A percentile compares a stretch with the other conserved stretches of the same genome.
Evolutionary conservation across 64 coral and sea anemone species (phyloP).

Genomic region (Anthopleura sola): DNA sequence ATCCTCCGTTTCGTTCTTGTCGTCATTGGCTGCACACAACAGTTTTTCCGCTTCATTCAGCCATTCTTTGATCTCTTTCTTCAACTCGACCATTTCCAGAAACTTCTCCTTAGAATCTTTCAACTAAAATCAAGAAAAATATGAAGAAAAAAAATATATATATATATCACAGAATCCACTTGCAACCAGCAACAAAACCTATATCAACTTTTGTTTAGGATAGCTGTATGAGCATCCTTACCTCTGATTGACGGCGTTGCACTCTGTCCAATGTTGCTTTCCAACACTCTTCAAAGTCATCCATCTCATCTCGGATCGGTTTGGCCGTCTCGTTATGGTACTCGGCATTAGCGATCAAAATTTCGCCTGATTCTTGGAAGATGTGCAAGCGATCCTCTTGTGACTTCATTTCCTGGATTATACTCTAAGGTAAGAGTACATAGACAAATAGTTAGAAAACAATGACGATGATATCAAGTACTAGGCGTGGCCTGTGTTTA

Average conservation of each 20-base stretch:
- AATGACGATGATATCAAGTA: no score
- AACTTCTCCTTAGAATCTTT: conserved; percentile 35
- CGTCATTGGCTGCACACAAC: background rate
- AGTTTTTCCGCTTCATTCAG: conserved; percentile 52
- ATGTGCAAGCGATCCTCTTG: conserved; percentile 35
- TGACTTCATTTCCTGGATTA: conserved; percentile 43
- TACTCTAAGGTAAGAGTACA: no score
- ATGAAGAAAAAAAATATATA: no score
- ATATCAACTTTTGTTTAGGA: no score
- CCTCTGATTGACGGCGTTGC: conserved; percentile 47
- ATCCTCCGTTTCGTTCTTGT: conserved; percentile 26
- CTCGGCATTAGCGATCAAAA: conserved; percentile 66
- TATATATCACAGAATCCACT: no score
- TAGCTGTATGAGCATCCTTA: no score
- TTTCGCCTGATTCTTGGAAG: conserved; percentile 49
- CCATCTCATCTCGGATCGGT: conserved; percentile 51
- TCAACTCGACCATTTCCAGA: conserved; percentile 48
- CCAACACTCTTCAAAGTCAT: conserved; percentile 83
- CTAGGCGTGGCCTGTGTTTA: no score
- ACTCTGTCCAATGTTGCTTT: conserved; percentile 7
- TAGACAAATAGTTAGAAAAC: no score
- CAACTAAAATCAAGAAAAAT: no score
- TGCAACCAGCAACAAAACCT: no score
- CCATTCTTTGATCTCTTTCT: conserved; percentile 61
- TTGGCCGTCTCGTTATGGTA: conserved; percentile 59